Base-by-base conservation (phyloP, 2,113 vertebrate genomes). In the Cnemophilus loriae region DNA sequence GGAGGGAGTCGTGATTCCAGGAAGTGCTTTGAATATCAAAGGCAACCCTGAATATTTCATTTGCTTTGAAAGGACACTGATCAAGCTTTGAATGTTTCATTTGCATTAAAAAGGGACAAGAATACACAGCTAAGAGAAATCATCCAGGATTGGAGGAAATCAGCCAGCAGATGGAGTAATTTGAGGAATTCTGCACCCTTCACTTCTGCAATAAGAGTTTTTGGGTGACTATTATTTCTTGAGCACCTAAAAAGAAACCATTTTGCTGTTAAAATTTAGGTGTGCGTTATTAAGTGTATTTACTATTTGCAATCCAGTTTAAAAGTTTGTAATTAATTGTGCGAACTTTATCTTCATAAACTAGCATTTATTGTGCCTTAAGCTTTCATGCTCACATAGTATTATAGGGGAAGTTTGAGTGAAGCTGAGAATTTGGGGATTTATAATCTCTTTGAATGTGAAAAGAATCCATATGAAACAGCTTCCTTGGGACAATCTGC, bases 1-100 rank as follows among this genome's bases (percentile, higher is more conserved):
- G 81, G 84, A 92, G 55, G 42, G 59, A 94, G 79, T 86, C 83
- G 44, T 90, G 79, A 84, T 96, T 96, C 94, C 79, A 90, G 90
- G 82, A 93, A 95, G 71, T 80, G 80, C 92, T 97, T 96, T 97
- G 90, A 97, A 96, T 96, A 95, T 97, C 96, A 97, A 97, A 97
- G 84, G 79, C 59, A 88, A 84, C 18, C 75, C 91, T 96, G 96
- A 97, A 97, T 96, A 92, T 96, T 97, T 95, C 88, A 94, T 93
- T 93, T 95, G 68, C 90, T 93, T 92, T 97, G 94, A 96, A 97
- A 97, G 96, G 94, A 95, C 86, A 93, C 79, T 95, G 95, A 97
- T 97, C 88, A 93, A 90, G 94, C 94, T 84, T 74, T 92, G 95
- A 95, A 94, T 93, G 76, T 86, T 94, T 90, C 86, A 96, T 97